Base-by-base conservation (phyloP, 53 echinoderm and acorn worm species). In the Zoroaster sp. region DNA sequence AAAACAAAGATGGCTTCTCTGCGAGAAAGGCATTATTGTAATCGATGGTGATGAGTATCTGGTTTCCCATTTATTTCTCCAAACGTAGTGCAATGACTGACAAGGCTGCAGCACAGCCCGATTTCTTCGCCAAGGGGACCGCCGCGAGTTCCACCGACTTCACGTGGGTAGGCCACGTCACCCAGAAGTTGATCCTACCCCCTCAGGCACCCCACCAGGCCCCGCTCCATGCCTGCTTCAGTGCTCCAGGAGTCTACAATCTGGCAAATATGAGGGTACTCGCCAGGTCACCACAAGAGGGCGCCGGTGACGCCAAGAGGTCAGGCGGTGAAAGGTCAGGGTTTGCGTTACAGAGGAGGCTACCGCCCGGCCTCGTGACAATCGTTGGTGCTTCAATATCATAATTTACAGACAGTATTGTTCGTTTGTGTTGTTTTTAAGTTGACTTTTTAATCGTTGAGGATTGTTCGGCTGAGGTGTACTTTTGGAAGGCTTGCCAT, bases 211-310 rank as follows among this genome's bases (percentile, higher is more conserved):
- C 87, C 41, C 89, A 86, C 20, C 88, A 87, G 70, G 72, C 91
- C 36, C 82, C 73, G 34, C 91, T 97, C 3, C 94, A 86, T 32
- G 94, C 95, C 75, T 95, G 95, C 89, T 95, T 95, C 68, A 92
- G 89, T 32, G 85, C 89, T 4, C 95, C 95, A 35, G 98, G 98
- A 11, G 95, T 97, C n/a, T 97, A 77, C 82, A 91, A 97, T 81
- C 92, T 97, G 15, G 94, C 91, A 80, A 89, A 94, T 70, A 89
- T 95, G 78, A 92, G 83, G 44, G 86, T 96, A 55, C 67, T 91
- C 28, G 92, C 89, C 35, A 72, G 75, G 78, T 75, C 88, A 20
- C 72, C 88, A 5, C 52, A 25, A 34, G 35, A 42, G 51, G 75
- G 74, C 14, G 14, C 74, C 15, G 42, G 28, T 45, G 31, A 63